Evolutionary conservation across 2,113 vertebrate genomes (phyloP), one percentile per base, ranked within the genome.

Genomic region (Eolophus roseicapilla): DNA sequence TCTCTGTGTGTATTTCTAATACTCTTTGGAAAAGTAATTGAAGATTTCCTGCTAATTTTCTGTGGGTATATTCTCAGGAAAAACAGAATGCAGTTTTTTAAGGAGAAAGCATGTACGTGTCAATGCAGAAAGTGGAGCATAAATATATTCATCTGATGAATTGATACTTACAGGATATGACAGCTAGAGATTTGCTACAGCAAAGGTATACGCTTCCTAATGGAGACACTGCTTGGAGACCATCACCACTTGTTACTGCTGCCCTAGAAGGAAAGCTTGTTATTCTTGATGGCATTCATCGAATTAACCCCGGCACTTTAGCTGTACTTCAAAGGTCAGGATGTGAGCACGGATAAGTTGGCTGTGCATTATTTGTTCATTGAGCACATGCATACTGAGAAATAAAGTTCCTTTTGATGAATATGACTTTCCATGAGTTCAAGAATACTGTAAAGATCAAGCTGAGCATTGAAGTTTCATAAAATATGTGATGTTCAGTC

Each of bases 141-240:
- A 57, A 86, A 37, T 63, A 11, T 8, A 13, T 74, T 95, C 10
- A 81, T 93, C 43, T 86, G 24, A 70, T 90, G 28, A 41, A 86
- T 76, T 95, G 69, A 20, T 92, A 3, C 65, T 92, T 90, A 10
- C 74, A 99, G 99, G 99, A 99, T 87, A 99, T 99, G 99, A 99
- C 99, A 0, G 99, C 98, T 2, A 98, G 99, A 82, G 99, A 99
- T 88, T 97, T 99, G 33, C 98, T 99, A 0, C 99, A 99, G 97
- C 99, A 99, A 94, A 98, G 99, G 43, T 99, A 98, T 94, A 99
- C 99, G 1, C 98, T 99, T 73, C 98, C 99, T 3, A 99, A 98
- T 35, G 99, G 99, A 77, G 99, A 99, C 98, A 99, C 99, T 11
- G 99, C 99, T 25, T 99, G 99, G 99, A 98, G 99, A 84, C 98